Percentiles rank a stretch among this genome's conserved stretches.
phyloP scores from a whole-genome alignment of 2,113 vertebrate species.

The Dicaeum eximium region DNA sequence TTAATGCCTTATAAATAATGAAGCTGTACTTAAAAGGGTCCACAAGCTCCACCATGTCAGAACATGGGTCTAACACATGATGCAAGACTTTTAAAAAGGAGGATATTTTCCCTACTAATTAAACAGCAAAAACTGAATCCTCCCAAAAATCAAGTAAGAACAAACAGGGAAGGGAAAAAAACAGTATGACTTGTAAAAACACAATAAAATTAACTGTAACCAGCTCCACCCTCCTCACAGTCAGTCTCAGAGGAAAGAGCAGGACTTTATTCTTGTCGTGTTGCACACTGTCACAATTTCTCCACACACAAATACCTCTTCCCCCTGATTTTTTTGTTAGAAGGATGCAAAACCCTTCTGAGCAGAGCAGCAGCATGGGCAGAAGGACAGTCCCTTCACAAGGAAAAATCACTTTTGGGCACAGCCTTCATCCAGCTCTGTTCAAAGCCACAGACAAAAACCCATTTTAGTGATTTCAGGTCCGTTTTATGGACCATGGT shows the following conservation, averaged over 20 bases:
- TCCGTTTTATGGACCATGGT: neutral
- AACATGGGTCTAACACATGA: slow-evolving; percentile 40
- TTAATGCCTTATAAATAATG: slow-evolving; percentile 71
- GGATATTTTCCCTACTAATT: slow-evolving; percentile 67
- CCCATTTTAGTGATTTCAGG: neutral
- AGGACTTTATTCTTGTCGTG: neutral
- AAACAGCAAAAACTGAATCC: slow-evolving; percentile 66
- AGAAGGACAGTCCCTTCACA: neutral
- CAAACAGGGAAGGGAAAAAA: slow-evolving; percentile 48
- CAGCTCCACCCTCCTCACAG: slow-evolving; percentile 55
- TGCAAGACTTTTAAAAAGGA: slow-evolving; percentile 57
- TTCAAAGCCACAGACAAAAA: neutral
- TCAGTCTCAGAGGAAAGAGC: slow-evolving; percentile 37
- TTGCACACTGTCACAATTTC: neutral
- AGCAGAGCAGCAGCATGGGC: accelerated
- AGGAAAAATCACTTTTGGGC: neutral
- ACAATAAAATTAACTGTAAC: slow-evolving; percentile 51
- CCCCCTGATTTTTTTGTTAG: neutral
- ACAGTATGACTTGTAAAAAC: neutral
- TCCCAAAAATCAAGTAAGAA: slow-evolving; percentile 65
- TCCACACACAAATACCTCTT: neutral
- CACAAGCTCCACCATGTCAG: slow-evolving; percentile 68
- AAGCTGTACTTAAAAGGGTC: slow-evolving; percentile 69
- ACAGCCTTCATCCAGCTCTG: neutral
- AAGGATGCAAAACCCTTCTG: neutral